phyloP scores from a whole-genome alignment of 2,797 vertebrate genomes.

The Lepus townsendii region DNA sequence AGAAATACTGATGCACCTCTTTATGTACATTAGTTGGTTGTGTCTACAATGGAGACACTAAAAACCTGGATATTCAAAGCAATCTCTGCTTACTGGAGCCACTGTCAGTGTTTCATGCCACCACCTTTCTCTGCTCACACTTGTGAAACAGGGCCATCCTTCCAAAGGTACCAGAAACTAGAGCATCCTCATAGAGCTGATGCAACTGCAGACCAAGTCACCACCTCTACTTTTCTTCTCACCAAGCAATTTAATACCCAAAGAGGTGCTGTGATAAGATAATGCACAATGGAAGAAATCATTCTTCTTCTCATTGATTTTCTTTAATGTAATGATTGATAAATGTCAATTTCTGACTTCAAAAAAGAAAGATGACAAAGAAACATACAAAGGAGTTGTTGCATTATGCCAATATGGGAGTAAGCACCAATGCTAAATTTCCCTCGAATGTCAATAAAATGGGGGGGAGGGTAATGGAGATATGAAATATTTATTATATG shows the following conservation, averaged over 20 bases:
- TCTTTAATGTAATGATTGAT: neutral
- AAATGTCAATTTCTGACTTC: neutral
- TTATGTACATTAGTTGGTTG: neutral
- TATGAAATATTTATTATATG: neutral
- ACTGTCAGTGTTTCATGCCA: neutral
- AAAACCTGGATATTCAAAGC: neutral
- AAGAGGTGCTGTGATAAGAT: neutral
- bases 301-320: neutral
- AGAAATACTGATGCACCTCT: neutral
- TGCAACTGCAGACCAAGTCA: accelerated
- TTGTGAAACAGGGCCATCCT: neutral
- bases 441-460: neutral
- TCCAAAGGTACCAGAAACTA: neutral
- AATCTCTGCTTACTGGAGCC: accelerated
- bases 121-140: neutral
- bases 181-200: neutral
- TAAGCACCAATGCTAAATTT: neutral
- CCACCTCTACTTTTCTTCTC: neutral
- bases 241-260: neutral
- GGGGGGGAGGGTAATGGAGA: neutral
- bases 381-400: neutral
- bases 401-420: neutral
- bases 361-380: neutral
- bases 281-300: neutral
- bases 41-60: accelerated